Evolutionary conservation across 2,113 vertebrate species (phyloP).

Genomic region (Zeus faber): DNA sequence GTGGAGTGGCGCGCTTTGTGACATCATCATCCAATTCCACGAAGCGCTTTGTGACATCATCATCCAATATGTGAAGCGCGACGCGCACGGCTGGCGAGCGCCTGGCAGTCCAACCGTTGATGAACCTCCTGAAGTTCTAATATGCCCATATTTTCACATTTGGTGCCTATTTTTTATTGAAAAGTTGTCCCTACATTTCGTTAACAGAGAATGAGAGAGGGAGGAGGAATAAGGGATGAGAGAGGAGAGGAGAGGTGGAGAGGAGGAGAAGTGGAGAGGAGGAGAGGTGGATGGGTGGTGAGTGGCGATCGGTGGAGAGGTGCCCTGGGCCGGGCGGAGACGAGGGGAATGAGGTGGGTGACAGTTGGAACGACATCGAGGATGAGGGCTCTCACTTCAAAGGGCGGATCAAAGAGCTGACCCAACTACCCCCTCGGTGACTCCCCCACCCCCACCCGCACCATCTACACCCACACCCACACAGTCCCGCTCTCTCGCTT

Average conservation of each 20-base stretch:
- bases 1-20: too few species aligned
- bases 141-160: too few species aligned
- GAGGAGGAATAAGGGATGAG: neutral
- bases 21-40: too few species aligned
- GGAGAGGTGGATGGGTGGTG: conserved; percentile 59
- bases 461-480: conserved; percentile 27
- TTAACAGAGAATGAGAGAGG: neutral
- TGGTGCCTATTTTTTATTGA: neutral
- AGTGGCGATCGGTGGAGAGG: conserved; percentile 15
- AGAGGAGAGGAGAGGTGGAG: conserved; percentile 4
- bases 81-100: too few species aligned
- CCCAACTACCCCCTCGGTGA: conserved; percentile 15
- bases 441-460: conserved; percentile 8
- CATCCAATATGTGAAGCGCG: too few species aligned
- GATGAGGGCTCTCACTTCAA: conserved; percentile 63
- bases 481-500: conserved; percentile 25
- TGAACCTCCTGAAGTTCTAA: too few species aligned
- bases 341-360: neutral
- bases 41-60: too few species aligned
- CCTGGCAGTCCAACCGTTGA: too few species aligned
- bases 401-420: conserved; percentile 52
- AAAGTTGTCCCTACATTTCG: neutral
- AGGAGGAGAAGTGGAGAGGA: conserved; percentile 19
- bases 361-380: conserved; percentile 38
- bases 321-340: conserved; percentile 36